Evolutionary conservation across 2,797 vertebrate genomes (phyloP), one percentile per base, ranked within the genome.

Genomic region (Phoebastria nigripes): DNA sequence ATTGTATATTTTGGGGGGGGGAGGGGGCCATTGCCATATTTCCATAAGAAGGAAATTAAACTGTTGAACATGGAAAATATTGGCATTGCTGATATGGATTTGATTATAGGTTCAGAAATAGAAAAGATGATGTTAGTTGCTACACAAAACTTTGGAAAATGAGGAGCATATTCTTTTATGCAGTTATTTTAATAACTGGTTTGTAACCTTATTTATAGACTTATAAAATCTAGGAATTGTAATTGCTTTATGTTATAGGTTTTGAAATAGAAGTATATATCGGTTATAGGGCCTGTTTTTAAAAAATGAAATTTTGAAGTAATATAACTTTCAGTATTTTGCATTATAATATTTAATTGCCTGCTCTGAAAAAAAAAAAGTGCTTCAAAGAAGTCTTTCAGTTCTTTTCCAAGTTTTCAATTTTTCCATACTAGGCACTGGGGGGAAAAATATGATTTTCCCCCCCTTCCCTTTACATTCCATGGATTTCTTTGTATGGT

Each of bases 381-480:
- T 39, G 4, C 26, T 73, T 61, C 26, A 49, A 54, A 82, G 11
- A 51, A 46, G 5, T 46, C 24, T 66, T 70, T 62, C 18, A 11
- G 0, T 58, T 58, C 15, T 87, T 85, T 61, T 46, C 37, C 20
- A 85, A 17, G 37, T 85, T 77, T 87, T 72, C 9, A 35, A 0
- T 25, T 61, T 74, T 82, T 28, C 6, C 15, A 6, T 41, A 8
- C n/a, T 69, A 29, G 24, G 6, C 11, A 13, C 25, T n/a, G 20
- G 31, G 4, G 31, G 16, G 8, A 0, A 0, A 12, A 41, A 37
- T 52, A 29, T 4, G 8, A 21, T 46, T n/a, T 1, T 16, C 8
- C 6, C 4, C 1, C 10, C 18, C 2, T 11, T 31, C 10, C 18
- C 2, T 12, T 31, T 41, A 46, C 6, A 35, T 62, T 78, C 17